Conservation (phyloP, 2,888 invertebrate species). For the Sisyra nigra region DNA sequence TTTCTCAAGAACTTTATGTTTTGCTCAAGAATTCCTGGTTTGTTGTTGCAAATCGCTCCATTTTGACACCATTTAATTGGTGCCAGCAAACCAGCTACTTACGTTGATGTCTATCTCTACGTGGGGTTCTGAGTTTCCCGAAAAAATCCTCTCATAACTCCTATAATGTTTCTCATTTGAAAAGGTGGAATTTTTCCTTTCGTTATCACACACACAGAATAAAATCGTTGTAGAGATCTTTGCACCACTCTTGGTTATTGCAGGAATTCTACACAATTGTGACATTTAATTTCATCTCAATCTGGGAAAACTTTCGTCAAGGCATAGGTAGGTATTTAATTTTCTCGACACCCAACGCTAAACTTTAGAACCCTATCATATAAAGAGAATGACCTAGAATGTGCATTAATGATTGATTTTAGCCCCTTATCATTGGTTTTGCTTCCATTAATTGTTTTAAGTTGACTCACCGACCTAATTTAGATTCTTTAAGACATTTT, state of each 20-base stretch:
- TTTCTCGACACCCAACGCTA: slow-evolving; percentile 17
- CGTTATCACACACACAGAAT: slow-evolving; percentile 58
- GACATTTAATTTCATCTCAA: slow-evolving; percentile 17
- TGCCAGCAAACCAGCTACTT: slow-evolving; percentile 62
- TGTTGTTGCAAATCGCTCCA: slow-evolving; percentile 70
- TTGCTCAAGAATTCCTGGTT: slow-evolving; percentile 61
- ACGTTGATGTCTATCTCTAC: slow-evolving; percentile 79
- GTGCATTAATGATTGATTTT: too few species aligned
- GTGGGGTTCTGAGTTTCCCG: slow-evolving; percentile 42
- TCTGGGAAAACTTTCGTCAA: slow-evolving; percentile 21
- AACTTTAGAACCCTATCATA: not conserved
- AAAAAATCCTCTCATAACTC: not conserved
- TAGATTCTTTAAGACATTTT: not conserved
- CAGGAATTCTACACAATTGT: slow-evolving; percentile 56
- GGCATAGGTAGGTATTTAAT: slow-evolving; percentile 27
- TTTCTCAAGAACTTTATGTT: not conserved
- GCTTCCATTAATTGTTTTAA: too few species aligned
- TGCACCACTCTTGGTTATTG: slow-evolving; percentile 67
- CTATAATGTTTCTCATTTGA: not conserved
- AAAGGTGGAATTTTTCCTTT: slow-evolving; percentile 40
- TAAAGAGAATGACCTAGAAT: too few species aligned
- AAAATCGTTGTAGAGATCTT: slow-evolving; percentile 51
- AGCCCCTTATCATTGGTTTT: too few species aligned
- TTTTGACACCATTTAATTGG: slow-evolving; percentile 87
- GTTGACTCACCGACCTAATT: not conserved